Base-by-base conservation (phyloP, 1,140 invertebrate species). In the Calosoma granatense region DNA sequence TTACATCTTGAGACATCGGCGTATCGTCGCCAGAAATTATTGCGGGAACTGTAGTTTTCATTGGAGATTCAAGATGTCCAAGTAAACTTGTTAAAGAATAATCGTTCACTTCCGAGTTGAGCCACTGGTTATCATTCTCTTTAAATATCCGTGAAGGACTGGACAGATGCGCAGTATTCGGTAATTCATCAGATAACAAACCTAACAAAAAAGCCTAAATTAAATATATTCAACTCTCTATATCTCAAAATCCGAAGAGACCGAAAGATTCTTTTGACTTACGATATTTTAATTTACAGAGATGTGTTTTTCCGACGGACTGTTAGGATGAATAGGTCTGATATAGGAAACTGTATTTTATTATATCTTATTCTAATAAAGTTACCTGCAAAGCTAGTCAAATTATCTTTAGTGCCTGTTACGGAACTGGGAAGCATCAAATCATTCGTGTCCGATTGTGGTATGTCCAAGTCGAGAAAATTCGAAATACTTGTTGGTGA, bases 11-110 rank as follows among this genome's bases (percentile, higher is more conserved):
- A 20, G 60, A 60, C 43, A 64, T 55, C 19, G 59, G 22, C 20
- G 61, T 55, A 60, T 57, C 62, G 55, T 65, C 22, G 67, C 70
- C 61, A 59, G 58, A 2, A 62, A 57, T 3, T 65, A 64, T 0
- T 63, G 64, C 21, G 17, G 56, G 20, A 63, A 62, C 17, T 51
- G 60, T 43, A 1, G 64, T 61, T 69, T 81, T 82, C 12, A 77
- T 65, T 0, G 81, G 81, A 20, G 80, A 83, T 63, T 90, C 89
- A 41, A 90, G 72, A 63, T 89, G 87, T 0, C 85, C 86, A 51
- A 91, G 74, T 67, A 92, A 83, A 70, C 84, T 88, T 65, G 85
- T 88, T 30, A 92, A 75, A 17, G 87, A 90, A 74, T 88, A 90
- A 70, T 92, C 88, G 56, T 82, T 84, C 19, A 87, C 83, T 68